phyloP scores from a whole-genome alignment of 2,888 invertebrate genomes.

The Melanotus villosus region DNA sequence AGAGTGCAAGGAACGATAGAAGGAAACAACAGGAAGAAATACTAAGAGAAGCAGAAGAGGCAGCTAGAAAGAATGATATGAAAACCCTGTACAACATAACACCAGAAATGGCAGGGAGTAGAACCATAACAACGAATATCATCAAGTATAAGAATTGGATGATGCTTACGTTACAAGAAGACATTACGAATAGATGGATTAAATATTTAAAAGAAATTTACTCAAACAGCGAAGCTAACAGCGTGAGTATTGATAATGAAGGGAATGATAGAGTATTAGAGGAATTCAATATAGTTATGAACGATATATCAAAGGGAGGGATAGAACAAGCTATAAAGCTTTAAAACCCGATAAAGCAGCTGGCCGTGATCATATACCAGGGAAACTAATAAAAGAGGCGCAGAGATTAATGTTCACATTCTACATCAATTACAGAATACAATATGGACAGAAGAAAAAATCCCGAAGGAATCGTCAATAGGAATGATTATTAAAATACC shows the following conservation, averaged over 20 bases:
- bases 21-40: neutral
- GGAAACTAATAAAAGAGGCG: neutral
- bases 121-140: neutral
- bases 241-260: neutral
- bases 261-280: neutral
- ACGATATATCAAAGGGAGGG: neutral
- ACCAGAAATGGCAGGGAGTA: no score
- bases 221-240: neutral
- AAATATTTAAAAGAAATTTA: neutral
- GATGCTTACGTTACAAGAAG: neutral
- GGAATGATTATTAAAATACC: conserved; percentile 3
- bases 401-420: neutral
- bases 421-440: neutral
- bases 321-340: neutral
- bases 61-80: neutral
- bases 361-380: neutral
- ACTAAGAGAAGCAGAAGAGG: no score
- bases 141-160: neutral
- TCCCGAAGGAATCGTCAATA: no score
- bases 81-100: no score
- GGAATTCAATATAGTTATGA: neutral
- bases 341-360: neutral
- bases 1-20: neutral
- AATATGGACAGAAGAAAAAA: neutral
- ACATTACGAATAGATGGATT: neutral